Evolutionary conservation across 1,140 invertebrate species (phyloP), one percentile per base, ranked within the genome.

Genomic region (Drosophila sp.): DNA sequence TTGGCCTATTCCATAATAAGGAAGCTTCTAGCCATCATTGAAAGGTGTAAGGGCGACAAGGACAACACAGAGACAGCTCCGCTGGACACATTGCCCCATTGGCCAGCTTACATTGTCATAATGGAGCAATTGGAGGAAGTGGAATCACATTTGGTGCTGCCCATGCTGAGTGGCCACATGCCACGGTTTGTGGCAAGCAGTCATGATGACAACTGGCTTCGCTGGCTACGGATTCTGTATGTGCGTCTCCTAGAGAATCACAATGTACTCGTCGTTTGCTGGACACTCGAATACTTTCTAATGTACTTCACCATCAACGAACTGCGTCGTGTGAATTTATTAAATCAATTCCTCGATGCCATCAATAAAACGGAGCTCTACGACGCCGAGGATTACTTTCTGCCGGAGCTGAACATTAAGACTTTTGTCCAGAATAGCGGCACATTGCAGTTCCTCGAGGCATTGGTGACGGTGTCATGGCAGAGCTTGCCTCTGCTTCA

Each of bases 61-160:
- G 0, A 16, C 2, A n/a, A 18, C 27, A 11, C 41, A 11, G 29
- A 13, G 2, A 18, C 6, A 2, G 11, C 38, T 0, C 61, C 41
- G 38, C 14, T 43, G 38, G 7, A 18, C 8, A n/a, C 43, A 11
- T 14, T 48, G n/a, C 18, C 38, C 16, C 72, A 63, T 8, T 86
- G 81, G 81, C 43, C 53, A 2, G 56, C 41, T 2, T 86, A 66
- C 16, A 65, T 79, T 9, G 65, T 67, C 0, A 73, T 94, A 32
- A 66, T 94, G 7, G 94, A 94, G 87, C 92, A 92, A 18, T 84
- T 94, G 27, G 94, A 94, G 87, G 94, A 94, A 64, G 93, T 93
- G 65, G 94, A 94, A 69, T 92, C 92, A 7, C 94, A 94, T 82
- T 83, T 94, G n/a, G 87, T 94, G 38, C 80, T 91, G 43, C 94